Evolutionary conservation across 2,113 vertebrate genomes (phyloP), one percentile per base, ranked within the genome.

Genomic region (Hemiprocne comata): DNA sequence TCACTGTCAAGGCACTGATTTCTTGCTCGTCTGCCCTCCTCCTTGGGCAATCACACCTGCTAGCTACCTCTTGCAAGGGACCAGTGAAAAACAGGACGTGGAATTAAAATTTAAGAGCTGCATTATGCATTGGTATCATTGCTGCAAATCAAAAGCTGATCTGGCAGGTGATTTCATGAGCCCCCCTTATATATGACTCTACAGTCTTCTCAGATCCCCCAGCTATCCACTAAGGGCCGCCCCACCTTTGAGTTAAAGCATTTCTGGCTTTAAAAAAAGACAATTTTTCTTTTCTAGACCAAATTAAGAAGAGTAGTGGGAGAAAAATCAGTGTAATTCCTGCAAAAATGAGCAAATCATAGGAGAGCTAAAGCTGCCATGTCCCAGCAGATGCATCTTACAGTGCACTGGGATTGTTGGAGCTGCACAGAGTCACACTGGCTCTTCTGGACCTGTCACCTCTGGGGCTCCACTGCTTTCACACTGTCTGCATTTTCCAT

Each of bases 351-450:
- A 67, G 46, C 72, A 93, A 85, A 76, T 90, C 65, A 36, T 75
- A 64, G 33, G 19, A 89, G 31, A 93, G 69, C 25, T 66, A 70
- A 57, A 92, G 80, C 2, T 17, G 1, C 38, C 6, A 0, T 11
- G 38, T 83, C 50, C 82, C 51, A 62, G 69, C 7, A 64, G 5
- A 34, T 69, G 8, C 17, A 54, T 58, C 94, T 85, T 60, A 87
- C 77, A 70, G 66, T 0, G 2, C 1, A 0, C 5, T 34, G 3
- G 7, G 26, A 33, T 20, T 55, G 42, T 2, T 0, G 4, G 51
- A 28, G 13, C 25, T 0, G 0, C 29, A 19, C 24, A 53, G 60
- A 26, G 50, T 44, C 64, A 17, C 44, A 12, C 6, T 36, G 1
- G 1, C 10, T 12, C 14, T 42, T 48, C n/a, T 11, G 60, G 17